Evolutionary conservation across 2,888 invertebrate species (phyloP).

Genomic region (Malthinus seriepunctatus): DNA sequence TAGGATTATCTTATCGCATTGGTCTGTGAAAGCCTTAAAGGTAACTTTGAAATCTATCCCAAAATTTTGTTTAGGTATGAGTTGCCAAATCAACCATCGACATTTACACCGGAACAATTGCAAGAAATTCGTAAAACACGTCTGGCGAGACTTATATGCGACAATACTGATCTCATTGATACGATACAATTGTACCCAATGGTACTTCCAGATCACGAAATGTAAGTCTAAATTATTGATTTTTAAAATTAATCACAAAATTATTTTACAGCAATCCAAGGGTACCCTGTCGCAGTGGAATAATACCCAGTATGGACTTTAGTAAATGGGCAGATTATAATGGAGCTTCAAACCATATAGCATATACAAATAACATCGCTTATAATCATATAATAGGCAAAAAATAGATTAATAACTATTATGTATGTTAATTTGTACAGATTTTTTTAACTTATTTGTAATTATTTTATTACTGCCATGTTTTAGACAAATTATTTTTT

Average conservation of each 20-base stretch:
- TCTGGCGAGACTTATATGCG: slow-evolving; percentile 83
- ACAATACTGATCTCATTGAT: slow-evolving; percentile 90
- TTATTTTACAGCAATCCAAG: slow-evolving; percentile 77
- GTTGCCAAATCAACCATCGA: slow-evolving; percentile 87
- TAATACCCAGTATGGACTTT: slow-evolving; percentile 85
- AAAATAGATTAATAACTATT: slow-evolving; percentile 9
- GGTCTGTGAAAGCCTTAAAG: no score
- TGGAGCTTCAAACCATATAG: slow-evolving; percentile 33
- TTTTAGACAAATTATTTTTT: slow-evolving; percentile 6
- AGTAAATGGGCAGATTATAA: slow-evolving; percentile 85
- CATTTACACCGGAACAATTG: slow-evolving; percentile 85
- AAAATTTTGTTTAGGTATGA: slow-evolving; percentile 66
- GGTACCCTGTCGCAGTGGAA: slow-evolving; percentile 87
- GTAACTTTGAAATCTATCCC: no score
- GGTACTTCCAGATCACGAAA: slow-evolving; percentile 90
- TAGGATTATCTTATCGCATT: no score
- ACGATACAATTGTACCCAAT: slow-evolving; percentile 90
- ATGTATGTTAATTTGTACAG: slow-evolving; percentile 23
- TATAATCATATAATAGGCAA: slow-evolving; percentile 55
- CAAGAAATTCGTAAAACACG: slow-evolving; percentile 80
- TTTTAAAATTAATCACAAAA: not conserved
- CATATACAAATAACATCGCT: slow-evolving; percentile 64
- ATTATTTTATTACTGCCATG: slow-evolving; percentile 9
- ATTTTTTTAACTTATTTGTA: slow-evolving; percentile 25
- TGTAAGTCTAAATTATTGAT: slow-evolving; percentile 79